Percentiles rank a stretch among this genome's conserved stretches.
Evolutionary conservation across 2,797 vertebrate genomes (phyloP).

Genomic region (Melanitta fusca): DNA sequence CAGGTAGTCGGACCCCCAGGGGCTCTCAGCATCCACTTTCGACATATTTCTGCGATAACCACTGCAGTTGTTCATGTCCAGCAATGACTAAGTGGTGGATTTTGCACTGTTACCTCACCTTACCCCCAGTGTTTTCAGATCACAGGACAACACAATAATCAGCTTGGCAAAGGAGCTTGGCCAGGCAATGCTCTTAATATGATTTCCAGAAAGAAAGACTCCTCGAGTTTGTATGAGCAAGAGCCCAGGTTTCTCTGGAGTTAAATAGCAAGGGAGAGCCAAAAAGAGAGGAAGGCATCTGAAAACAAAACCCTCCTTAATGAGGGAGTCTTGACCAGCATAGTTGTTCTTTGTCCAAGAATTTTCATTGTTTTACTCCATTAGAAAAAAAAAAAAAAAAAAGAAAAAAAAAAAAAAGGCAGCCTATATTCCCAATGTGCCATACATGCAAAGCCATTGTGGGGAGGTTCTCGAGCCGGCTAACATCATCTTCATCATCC

Average conservation of each 20-base stretch:
- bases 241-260: background rate
- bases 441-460: background rate
- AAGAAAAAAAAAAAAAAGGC: background rate
- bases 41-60: constrained; percentile 51
- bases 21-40: background rate
- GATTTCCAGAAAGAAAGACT: constrained; percentile 27
- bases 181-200: background rate
- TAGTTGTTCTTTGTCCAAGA: background rate
- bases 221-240: background rate
- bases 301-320: background rate
- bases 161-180: background rate
- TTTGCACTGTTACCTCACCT: constrained; percentile 55
- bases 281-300: background rate
- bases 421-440: background rate
- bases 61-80: constrained; percentile 13
- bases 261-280: background rate
- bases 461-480: background rate
- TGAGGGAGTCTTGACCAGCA: constrained; percentile 20
- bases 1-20: constrained; percentile 24
- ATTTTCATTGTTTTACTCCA: constrained; percentile 10
- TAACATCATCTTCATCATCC: background rate
- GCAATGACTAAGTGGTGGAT: constrained; percentile 34
- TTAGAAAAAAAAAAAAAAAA: background rate
- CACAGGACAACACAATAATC: background rate
- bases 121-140: background rate